Percentiles rank a stretch among this genome's conserved stretches.
Conservation (phyloP, 2,113 vertebrate species). For the Bolborhynchus lineola region DNA sequence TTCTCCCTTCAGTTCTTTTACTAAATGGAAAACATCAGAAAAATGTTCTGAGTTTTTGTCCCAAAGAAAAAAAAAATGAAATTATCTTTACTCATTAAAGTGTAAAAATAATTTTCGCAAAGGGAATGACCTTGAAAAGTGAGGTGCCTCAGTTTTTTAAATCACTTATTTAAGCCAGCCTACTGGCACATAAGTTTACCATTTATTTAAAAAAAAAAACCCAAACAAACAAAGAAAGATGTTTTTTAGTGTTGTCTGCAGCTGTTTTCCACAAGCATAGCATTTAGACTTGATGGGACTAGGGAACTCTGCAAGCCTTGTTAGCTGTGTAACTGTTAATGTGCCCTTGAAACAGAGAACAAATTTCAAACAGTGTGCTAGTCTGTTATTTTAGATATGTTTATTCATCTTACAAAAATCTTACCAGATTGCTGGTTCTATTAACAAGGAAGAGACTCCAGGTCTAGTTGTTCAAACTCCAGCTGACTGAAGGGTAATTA, state of each 20-base stretch:
- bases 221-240: neutral
- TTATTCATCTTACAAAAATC: neutral
- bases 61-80: neutral
- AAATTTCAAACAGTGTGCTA: neutral
- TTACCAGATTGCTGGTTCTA: neutral
- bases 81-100: neutral
- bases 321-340: neutral
- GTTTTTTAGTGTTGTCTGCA: neutral
- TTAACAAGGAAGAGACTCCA: neutral
- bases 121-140: neutral
- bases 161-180: neutral
- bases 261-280: neutral
- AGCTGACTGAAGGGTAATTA: neutral
- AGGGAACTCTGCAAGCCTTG: neutral
- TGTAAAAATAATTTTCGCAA: neutral
- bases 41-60: neutral
- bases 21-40: neutral
- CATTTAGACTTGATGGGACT: neutral
- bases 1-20: neutral
- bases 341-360: neutral
- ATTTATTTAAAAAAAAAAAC: neutral
- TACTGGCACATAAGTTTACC: neutral
- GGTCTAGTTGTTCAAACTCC: neutral
- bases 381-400: neutral
- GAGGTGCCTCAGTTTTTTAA: neutral